Evolutionary conservation across 2,888 invertebrate genomes (phyloP).

Genomic region (Drosophila cyrtoloma): DNA sequence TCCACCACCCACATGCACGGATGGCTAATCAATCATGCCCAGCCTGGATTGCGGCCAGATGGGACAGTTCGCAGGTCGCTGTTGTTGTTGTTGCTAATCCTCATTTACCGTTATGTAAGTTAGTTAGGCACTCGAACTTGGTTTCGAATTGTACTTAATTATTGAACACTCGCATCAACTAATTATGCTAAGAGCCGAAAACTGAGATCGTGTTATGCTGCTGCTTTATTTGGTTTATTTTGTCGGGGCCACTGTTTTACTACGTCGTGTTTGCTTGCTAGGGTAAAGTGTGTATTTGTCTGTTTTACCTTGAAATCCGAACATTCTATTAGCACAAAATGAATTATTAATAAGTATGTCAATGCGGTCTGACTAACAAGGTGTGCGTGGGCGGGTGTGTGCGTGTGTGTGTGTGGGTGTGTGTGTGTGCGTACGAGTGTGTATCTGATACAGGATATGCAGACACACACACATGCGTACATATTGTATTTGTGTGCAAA

Average conservation of each 20-base stretch:
- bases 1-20: not conserved
- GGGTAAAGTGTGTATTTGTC: constrained; percentile 20
- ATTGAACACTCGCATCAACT: constrained; percentile 69
- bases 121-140: constrained; percentile 29
- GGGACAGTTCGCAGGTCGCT: constrained; percentile 6
- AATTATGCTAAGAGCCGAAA: constrained; percentile 68
- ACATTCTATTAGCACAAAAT: constrained; percentile 73
- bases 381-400: constrained; percentile 14
- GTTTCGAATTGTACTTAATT: constrained; percentile 62
- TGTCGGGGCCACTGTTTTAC: not conserved
- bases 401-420: constrained; percentile 1
- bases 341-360: constrained; percentile 76
- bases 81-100: constrained; percentile 11
- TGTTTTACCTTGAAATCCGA: constrained; percentile 53
- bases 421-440: not conserved
- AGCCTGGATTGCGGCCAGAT: constrained; percentile 15
- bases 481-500: constrained; percentile 42
- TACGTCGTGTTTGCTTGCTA: constrained; percentile 13
- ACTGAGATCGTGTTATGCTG: constrained; percentile 12
- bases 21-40: constrained; percentile 67
- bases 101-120: constrained; percentile 24
- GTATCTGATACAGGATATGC: constrained; percentile 28
- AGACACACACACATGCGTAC: constrained; percentile 16
- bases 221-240: constrained; percentile 28
- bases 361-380: constrained; percentile 51